A percentile compares a stretch with the other conserved stretches of the same genome.
Conservation (phyloP, 2,797 vertebrate species). For the Eremophila alpestris region DNA sequence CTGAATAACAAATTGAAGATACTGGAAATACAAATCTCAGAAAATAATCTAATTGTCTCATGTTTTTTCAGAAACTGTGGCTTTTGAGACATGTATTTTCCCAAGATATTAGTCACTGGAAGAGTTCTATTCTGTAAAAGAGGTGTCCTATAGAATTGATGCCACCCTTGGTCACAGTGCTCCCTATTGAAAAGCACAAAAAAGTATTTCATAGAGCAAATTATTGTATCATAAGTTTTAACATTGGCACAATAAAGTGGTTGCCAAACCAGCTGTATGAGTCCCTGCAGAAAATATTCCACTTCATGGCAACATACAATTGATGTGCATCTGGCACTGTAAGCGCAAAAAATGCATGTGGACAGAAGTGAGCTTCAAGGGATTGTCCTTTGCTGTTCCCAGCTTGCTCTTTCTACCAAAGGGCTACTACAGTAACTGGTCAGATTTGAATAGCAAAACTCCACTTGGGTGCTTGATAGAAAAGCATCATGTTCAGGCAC, state of each 20-base stretch:
- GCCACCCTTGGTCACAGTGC: neutral
- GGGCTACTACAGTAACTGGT: neutral
- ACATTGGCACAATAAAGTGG: neutral
- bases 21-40: neutral
- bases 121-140: neutral
- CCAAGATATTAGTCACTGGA: neutral
- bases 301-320: neutral
- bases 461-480: neutral
- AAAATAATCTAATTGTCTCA: neutral
- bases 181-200: neutral
- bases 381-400: neutral
- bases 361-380: neutral
- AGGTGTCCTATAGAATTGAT: neutral
- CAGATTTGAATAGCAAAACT: neutral
- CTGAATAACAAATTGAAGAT: neutral
- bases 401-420: neutral
- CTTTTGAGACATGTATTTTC: neutral
- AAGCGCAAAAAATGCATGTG: neutral
- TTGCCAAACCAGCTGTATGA: neutral
- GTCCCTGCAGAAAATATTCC: neutral
- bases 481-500: neutral
- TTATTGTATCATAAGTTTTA: neutral
- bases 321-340: neutral
- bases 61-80: neutral
- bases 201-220: neutral